These are phyloP conservation scores for Coregonus suidteri DNA, from an alignment of 2,797 vertebrate genomes.

Conservation along the genomic window DNA sequence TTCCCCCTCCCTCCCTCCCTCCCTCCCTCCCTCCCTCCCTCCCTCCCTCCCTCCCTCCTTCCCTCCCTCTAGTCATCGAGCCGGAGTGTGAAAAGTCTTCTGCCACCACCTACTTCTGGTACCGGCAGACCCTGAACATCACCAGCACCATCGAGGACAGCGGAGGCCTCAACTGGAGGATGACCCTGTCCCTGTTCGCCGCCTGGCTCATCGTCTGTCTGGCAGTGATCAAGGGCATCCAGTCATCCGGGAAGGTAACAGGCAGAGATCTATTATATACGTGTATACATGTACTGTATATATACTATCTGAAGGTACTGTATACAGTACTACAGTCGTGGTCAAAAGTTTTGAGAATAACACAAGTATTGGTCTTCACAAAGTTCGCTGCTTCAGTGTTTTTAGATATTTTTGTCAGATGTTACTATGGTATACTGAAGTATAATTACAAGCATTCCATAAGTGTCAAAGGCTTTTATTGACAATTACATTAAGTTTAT, in stretches of 20 bases:
- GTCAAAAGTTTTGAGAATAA: too few relatives aligned
- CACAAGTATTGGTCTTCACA: too few relatives aligned
- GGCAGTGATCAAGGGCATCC: conserved; percentile 96
- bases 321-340: too few relatives aligned
- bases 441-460: too few relatives aligned
- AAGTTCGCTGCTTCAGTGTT: too few relatives aligned
- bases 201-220: conserved; percentile 95
- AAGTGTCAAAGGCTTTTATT: too few relatives aligned
- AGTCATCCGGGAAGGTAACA: conserved; percentile 88
- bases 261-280: conserved; percentile 6
- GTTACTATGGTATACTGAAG: too few relatives aligned
- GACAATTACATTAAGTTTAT: too few relatives aligned
- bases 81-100: conserved; percentile 96
- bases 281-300: too few relatives aligned
- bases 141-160: conserved; percentile 92
- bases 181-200: conserved; percentile 90
- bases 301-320: too few relatives aligned
- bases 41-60: not conserved
- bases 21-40: not conserved
- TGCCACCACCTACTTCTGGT: conserved; percentile 98
- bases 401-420: too few relatives aligned
- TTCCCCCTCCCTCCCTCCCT: not conserved
- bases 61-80: conserved; percentile 79
- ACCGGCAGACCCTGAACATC: conserved; percentile 92
- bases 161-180: conserved; percentile 95